Conservation (phyloP, 1,140 invertebrate species). For the Stegodyphus mimosarum region DNA sequence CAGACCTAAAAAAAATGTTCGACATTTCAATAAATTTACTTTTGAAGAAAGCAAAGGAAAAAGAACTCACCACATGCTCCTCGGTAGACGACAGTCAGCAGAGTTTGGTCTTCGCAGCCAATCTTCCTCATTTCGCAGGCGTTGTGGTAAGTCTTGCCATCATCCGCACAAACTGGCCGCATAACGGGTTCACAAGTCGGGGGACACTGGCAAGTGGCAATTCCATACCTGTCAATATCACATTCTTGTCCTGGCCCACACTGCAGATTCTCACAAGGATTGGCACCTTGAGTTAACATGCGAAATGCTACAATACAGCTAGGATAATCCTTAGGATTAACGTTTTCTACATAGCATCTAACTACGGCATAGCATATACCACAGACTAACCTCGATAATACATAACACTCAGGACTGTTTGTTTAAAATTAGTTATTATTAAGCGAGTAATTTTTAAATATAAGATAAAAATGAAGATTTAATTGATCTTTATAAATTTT, state of each 20-base stretch:
- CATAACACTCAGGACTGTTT: too few species aligned
- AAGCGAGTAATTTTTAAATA: too few species aligned
- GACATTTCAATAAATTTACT: too few species aligned
- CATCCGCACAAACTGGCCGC: conserved; percentile 76
- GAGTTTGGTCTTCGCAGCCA: conserved; percentile 78
- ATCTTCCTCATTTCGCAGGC: conserved; percentile 76
- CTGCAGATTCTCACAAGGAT: conserved; percentile 81
- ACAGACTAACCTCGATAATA: too few species aligned
- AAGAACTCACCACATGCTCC: conserved; percentile 79
- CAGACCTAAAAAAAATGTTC: too few species aligned
- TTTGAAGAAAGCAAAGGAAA: neutral
- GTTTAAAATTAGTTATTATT: too few species aligned
- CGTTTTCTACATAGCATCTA: conserved; percentile 36
- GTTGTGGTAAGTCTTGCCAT: conserved; percentile 78
- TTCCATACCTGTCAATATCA: conserved; percentile 84
- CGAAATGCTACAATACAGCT: conserved; percentile 62
- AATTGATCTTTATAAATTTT: too few species aligned
- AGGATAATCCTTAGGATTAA: conserved; percentile 41
- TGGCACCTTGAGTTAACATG: conserved; percentile 74
- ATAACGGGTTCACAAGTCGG: conserved; percentile 80
- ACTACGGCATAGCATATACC: conserved; percentile 9
- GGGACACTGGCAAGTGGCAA: conserved; percentile 83
- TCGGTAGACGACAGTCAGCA: conserved; percentile 78
- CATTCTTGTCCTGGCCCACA: conserved; percentile 83
- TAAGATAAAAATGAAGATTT: too few species aligned